Evolutionary conservation across 2,797 vertebrate species (phyloP), one percentile per base, ranked within the genome.

Genomic region (Mus caroli): DNA sequence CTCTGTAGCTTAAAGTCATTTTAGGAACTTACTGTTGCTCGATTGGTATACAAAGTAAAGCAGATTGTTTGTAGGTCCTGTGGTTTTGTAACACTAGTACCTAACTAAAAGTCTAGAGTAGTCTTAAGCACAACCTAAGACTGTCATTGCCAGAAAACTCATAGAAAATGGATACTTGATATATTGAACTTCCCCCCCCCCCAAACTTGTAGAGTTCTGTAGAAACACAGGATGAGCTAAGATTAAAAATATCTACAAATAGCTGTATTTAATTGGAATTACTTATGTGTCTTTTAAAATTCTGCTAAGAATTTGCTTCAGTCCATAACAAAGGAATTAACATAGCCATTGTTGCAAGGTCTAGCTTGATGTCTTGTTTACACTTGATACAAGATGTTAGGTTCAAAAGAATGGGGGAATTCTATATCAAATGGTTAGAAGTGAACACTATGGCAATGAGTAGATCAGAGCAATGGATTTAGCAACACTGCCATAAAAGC

Each of bases 241-340:
- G 26, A 50, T 64, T 64, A 46, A 64, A 34, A 64, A 20, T 20
- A 31, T 14, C 40, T 54, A 69, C 6, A 54, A 90, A 87, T 4
- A 90, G 52, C 28, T 92, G 24, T 62, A 43, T 90, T 88, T 69
- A n/a, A 86, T 92, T 93, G 73, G 69, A 93, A 92, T 28, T 62
- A 86, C 24, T 17, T 88, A 12, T 60, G 50, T 95, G n/a, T 79
- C 60, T 78, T 91, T 3, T 50, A 88, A 88, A 62, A 52, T 84
- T 84, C 62, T 88, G 9, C 43, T 88, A 20, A 76, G 67, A 92
- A 82, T 91, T 71, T 82, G 46, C 88, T 94, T 83, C 19, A 92
- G 94, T 75, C 37, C 56, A 91, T 10, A 92, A 56, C 0, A 78
- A 24, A 93, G 4, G 58, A 87, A 71, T 52, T 15, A 78, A 46